Conservation (phyloP, 2,888 invertebrate species). For the Stramonita haemastoma region DNA sequence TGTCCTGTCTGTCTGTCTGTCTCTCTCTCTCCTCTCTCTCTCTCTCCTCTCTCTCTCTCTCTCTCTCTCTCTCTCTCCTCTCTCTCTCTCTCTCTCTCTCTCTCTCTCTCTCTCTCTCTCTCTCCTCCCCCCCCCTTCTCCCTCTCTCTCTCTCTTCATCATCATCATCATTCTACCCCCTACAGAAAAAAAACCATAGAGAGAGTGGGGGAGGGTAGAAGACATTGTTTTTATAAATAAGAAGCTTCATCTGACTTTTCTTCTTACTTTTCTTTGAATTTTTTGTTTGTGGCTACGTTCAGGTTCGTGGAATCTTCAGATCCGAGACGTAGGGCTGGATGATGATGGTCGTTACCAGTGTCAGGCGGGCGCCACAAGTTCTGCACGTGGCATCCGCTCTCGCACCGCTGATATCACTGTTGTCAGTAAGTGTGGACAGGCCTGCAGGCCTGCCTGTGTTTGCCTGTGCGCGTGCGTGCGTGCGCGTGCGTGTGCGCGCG, state of each 20-base stretch:
- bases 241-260: no score
- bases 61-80: background rate
- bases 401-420: slow-evolving; percentile 49
- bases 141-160: background rate
- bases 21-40: background rate
- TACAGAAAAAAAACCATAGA: no score
- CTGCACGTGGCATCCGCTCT: slow-evolving; percentile 48
- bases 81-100: background rate
- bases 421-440: slow-evolving; percentile 47
- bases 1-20: slow-evolving; percentile 21
- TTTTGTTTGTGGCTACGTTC: background rate
- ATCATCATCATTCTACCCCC: background rate
- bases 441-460: no score
- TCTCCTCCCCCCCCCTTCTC: background rate
- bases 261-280: background rate
- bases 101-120: background rate
- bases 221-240: background rate
- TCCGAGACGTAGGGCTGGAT: slow-evolving; percentile 91
- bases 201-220: no score
- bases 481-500: background rate
- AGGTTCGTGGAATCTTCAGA: slow-evolving; percentile 95
- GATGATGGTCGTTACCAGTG: slow-evolving; percentile 97
- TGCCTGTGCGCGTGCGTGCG: background rate
- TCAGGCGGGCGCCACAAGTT: slow-evolving; percentile 87
- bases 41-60: background rate